Evolutionary conservation across 1,140 invertebrate species (phyloP), one percentile per base, ranked within the genome.

Genomic region (Lepidurus couesii): DNA sequence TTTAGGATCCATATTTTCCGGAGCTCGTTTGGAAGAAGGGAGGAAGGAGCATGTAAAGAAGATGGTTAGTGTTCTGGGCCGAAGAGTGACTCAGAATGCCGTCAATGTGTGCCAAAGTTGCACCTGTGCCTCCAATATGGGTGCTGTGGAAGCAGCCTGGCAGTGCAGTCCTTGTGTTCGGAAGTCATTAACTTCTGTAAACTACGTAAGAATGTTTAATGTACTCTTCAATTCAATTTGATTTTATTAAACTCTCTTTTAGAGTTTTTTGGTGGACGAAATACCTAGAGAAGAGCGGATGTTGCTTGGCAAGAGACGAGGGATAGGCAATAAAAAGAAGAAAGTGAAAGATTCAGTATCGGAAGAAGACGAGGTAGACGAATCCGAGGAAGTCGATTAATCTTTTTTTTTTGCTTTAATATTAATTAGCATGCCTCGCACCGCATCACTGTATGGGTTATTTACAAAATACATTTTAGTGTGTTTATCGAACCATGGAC

Each of bases 1-100:
- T 80, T 80, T 73, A 79, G 81, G 78, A 75, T 78, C 75, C 77
- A 65, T 76, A 78, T 78, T 81, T 75, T 74, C 47, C 75, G 44
- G 65, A 44, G 44, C 75, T 45, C 16, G 53, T n/a, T 65, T 65
- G 13, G 53, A 65, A 65, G 53, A 65, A 65, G 53, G 53, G 1
- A 65, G 53, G 21, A 65, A 65, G 3, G 53, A 65, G 21, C 53
- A 65, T 65, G 53, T 65, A 13, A 65, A 65, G 53, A 65, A 65
- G 53, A 65, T 65, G 53, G 53, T 65, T 21, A 65, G 53, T 7
- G 53, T 65, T 21, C 21, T 65, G 8, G 53, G 53, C 53, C 53
- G 53, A 65, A 65, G 21, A 16, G 13, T 65, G 21, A 7, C 53
- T 16, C 53, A 65, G 53, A 65, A 9, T 16, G 53, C 53, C 16